Conservation (phyloP, 2,113 vertebrate genomes). For the Otolemur garnettii region DNA sequence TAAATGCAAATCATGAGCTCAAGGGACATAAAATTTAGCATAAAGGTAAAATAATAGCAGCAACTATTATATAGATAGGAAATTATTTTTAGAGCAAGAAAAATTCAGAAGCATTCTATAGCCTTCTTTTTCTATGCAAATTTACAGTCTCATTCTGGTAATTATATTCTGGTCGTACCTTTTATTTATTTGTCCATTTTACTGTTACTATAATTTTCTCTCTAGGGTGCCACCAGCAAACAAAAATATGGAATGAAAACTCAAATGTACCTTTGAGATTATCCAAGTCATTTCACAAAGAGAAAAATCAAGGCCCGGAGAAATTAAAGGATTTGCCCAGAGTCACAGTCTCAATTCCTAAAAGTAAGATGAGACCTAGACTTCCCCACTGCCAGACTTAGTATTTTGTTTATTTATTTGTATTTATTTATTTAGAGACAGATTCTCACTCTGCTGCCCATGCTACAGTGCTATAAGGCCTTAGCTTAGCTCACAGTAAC, state of each 20-base stretch:
- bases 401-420: background rate
- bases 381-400: background rate
- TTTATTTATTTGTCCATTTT: background rate
- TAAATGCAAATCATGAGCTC: slow-evolving; percentile 37
- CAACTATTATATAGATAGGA: background rate
- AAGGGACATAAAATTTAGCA: background rate
- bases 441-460: too few species aligned
- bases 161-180: background rate
- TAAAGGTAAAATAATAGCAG: background rate
- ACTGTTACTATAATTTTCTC: background rate
- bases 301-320: background rate
- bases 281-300: background rate
- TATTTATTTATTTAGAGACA: too few species aligned
- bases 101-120: background rate
- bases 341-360: background rate
- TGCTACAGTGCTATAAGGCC: too few species aligned
- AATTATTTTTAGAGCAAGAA: background rate
- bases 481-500: too few species aligned
- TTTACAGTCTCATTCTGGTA: background rate
- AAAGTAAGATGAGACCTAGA: background rate
- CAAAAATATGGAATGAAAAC: background rate
- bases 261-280: background rate
- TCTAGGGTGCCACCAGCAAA: background rate
- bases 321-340: background rate
- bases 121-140: background rate